A percentile compares a stretch with the other conserved stretches of the same genome.
phyloP scores from a whole-genome alignment of 2,888 invertebrate genomes.

The Cheilosia scutellata region DNA sequence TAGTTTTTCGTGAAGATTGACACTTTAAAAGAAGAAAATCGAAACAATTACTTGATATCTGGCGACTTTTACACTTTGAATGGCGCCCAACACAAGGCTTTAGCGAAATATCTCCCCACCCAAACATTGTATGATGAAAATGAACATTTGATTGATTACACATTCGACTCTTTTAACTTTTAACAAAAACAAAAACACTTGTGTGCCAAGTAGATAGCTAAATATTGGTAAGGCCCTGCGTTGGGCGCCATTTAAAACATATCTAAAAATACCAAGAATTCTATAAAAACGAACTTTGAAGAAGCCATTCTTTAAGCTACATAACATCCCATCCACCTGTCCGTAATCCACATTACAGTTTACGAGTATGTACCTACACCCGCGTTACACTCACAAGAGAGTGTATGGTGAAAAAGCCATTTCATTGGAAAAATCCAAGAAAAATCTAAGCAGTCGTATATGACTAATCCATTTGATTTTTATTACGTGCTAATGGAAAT shows the following conservation, averaged over 20 bases:
- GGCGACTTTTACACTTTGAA: too few relatives aligned
- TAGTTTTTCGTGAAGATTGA: too few relatives aligned
- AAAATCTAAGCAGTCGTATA: constrained; percentile 30
- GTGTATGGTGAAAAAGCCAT: constrained; percentile 4
- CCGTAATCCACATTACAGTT: neutral
- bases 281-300: neutral
- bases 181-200: too few relatives aligned
- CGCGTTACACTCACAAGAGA: constrained; percentile 3
- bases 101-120: neutral
- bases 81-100: constrained; percentile 1
- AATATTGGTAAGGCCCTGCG: too few relatives aligned
- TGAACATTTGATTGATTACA: neutral
- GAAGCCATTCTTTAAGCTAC: neutral
- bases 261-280: too few relatives aligned
- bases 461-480: constrained; percentile 66
- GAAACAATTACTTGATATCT: too few relatives aligned
- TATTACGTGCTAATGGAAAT: constrained; percentile 72
- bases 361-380: neutral
- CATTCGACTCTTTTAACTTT: too few relatives aligned
- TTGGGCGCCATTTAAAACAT: neutral
- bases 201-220: too few relatives aligned
- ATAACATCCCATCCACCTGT: constrained; percentile 4
- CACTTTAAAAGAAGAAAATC: too few relatives aligned
- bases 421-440: constrained; percentile 3
- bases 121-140: neutral